A percentile compares a stretch with the other conserved stretches of the same genome.
Evolutionary conservation across 1,140 invertebrate species (phyloP).

Genomic region (Hestina assimilis): DNA sequence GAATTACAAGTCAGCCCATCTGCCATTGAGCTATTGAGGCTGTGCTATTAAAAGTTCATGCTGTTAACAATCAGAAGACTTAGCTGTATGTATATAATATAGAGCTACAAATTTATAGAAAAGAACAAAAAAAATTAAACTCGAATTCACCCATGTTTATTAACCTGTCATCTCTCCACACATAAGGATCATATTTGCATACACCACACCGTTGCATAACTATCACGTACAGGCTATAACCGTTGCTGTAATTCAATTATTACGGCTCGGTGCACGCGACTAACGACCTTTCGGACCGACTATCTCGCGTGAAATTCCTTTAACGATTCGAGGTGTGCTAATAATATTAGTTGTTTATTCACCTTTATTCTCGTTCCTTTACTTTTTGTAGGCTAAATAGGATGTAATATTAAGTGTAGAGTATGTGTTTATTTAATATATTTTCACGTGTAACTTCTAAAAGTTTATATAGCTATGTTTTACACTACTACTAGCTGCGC

Average conservation of each 20-base stretch:
- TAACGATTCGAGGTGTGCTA: constrained; percentile 22
- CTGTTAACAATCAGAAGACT: too few species aligned
- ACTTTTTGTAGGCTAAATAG: neutral
- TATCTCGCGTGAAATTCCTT: constrained; percentile 19
- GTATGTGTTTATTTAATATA: neutral
- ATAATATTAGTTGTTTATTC: constrained; percentile 15
- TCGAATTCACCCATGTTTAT: neutral
- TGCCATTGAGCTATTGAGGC: too few species aligned
- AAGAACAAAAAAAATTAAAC: neutral
- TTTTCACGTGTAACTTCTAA: neutral
- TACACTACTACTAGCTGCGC: too few species aligned
- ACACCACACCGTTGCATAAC: constrained; percentile 38
- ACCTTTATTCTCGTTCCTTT: constrained; percentile 11
- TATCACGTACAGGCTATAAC: constrained; percentile 41
- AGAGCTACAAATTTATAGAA: neutral
- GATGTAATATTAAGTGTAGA: neutral
- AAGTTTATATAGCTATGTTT: too few species aligned
- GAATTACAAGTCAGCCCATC: too few species aligned
- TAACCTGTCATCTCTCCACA: neutral
- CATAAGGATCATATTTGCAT: constrained; percentile 37
- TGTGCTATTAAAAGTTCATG: too few species aligned
- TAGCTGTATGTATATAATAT: too few species aligned
- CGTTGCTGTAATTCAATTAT: constrained; percentile 52
- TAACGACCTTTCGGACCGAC: constrained; percentile 49
- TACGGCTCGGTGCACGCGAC: constrained; percentile 45